Evolutionary conservation across 2,113 vertebrate species (phyloP), one percentile per base, ranked within the genome.

Genomic region (Malurus elegans): DNA sequence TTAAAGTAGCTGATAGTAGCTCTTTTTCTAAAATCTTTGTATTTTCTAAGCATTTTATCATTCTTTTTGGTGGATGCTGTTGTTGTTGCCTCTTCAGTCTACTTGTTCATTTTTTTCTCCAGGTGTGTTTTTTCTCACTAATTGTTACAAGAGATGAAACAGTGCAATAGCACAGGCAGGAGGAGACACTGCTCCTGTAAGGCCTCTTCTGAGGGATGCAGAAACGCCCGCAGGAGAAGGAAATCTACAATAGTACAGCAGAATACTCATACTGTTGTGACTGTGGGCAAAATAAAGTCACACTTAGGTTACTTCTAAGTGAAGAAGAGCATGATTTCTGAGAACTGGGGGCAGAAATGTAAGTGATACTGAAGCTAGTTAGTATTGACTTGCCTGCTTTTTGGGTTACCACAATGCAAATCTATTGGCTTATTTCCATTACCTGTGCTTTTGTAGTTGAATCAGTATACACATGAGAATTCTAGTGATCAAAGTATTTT

Each of bases 81-180:
- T 81, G 17, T 5, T 29, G 6, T 69, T 87, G 45, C 12, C 9
- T 75, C 14, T 76, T 60, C 13, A 28, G 13, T 61, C 10, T 58
- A 0, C 0, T 0, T 47, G 8, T 38, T 14, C 3, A 4, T 74
- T 62, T 78, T 78, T 79, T 81, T 25, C 25, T 53, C 25, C 5
- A 48, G 14, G 14, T 36, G 6, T 65, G 18, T 48, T 65, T 24
- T 42, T 44, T 14, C 19, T 70, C 42, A 45, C 1, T 9, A 3
- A 32, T 42, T 80, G 11, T 83, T 65, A 2, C 6, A 53, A 34
- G 54, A 9, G 24, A 16, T 36, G 7, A 10, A 36, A 25, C 9
- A 64, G 4, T 40, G 34, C 31, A 72, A 1, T 47, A 32, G 12
- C 60, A 9, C 9, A 44, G n/a, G 24, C 12, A 4, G 13, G 16